Evolutionary conservation across 1,140 invertebrate genomes (phyloP).

Genomic region (Drusus annulatus): DNA sequence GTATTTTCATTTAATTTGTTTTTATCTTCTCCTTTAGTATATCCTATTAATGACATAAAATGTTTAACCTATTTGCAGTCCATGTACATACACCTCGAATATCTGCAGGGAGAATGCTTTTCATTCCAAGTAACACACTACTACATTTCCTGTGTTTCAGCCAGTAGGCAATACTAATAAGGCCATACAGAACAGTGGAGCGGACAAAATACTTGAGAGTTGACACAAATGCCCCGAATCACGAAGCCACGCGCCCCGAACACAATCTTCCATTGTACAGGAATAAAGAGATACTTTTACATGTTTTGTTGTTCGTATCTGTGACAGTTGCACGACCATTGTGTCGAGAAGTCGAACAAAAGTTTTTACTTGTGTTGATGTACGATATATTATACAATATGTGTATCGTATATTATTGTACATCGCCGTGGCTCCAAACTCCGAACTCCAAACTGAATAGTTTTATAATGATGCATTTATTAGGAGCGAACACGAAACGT

Average conservation of each 20-base stretch:
- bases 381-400: not conserved
- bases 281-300: conserved; percentile 11
- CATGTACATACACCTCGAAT: too few relatives aligned
- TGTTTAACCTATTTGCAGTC: too few relatives aligned
- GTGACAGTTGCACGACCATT: conserved; percentile 20
- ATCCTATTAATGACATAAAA: too few relatives aligned
- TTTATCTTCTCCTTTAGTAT: too few relatives aligned
- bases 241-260: not conserved
- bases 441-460: too few relatives aligned
- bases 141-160: too few relatives aligned
- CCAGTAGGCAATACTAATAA: too few relatives aligned
- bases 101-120: too few relatives aligned
- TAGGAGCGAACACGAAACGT: not conserved
- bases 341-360: conserved; percentile 22
- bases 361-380: conserved; percentile 24
- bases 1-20: too few relatives aligned
- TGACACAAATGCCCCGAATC: conserved; percentile 19
- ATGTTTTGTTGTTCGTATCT: conserved; percentile 29
- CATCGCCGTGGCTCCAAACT: not conserved
- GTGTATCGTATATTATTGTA: not conserved
- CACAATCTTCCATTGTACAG: conserved; percentile 1
- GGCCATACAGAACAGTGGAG: not conserved
- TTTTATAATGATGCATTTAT: not conserved
- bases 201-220: not conserved
- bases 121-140: too few relatives aligned